Conservation (phyloP, 2,888 invertebrate species). For the Liopterus haemorrhoidalis region DNA sequence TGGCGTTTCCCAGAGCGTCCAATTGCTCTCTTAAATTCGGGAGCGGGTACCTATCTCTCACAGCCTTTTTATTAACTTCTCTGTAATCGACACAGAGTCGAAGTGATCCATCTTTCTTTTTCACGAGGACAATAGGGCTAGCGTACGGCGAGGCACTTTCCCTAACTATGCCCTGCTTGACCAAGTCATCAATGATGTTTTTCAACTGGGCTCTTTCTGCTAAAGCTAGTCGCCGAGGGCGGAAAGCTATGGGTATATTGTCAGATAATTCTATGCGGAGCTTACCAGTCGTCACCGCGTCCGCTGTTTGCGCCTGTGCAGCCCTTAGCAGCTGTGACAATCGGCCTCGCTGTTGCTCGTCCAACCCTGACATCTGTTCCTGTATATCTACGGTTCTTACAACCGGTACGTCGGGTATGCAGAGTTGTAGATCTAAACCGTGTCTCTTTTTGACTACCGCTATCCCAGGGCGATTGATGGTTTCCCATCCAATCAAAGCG, state of each 20-base stretch:
- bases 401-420: too few relatives aligned
- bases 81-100: slow-evolving; percentile 31
- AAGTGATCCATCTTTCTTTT: slow-evolving; percentile 29
- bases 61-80: slow-evolving; percentile 27
- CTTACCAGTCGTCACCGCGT: slow-evolving; percentile 23
- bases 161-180: slow-evolving; percentile 28
- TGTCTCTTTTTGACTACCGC: too few relatives aligned
- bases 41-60: slow-evolving; percentile 30
- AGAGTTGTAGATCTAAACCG: too few relatives aligned
- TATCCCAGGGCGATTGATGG: too few relatives aligned
- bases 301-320: slow-evolving; percentile 22
- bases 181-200: slow-evolving; percentile 26
- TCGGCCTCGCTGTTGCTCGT: too few relatives aligned
- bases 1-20: slow-evolving; percentile 25
- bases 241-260: slow-evolving; percentile 22
- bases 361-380: too few relatives aligned
- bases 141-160: slow-evolving; percentile 32
- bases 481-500: too few relatives aligned
- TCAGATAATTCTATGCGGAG: slow-evolving; percentile 25
- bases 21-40: slow-evolving; percentile 26
- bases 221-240: slow-evolving; percentile 27
- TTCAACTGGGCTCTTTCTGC: slow-evolving; percentile 27
- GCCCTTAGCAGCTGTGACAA: too few relatives aligned
- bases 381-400: too few relatives aligned
- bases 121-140: slow-evolving; percentile 29